Percentiles rank a stretch among this genome's conserved stretches.
These are phyloP conservation scores for Bathynomus jamesi DNA, from an alignment of 1,140 invertebrate species.

Conservation along the genomic window DNA sequence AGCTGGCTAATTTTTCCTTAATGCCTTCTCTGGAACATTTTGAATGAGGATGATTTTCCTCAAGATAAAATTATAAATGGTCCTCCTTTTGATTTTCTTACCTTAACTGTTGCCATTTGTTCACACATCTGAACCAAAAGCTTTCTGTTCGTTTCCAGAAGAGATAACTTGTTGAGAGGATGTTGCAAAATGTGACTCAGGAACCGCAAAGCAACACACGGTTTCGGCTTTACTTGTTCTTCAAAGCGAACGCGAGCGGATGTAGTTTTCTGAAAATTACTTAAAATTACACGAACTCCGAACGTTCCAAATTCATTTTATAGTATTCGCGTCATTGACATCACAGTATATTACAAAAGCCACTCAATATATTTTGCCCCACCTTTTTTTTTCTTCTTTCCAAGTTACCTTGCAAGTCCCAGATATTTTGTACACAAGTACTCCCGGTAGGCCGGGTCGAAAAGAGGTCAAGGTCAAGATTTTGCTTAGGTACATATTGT, in stretches of 20 bases:
- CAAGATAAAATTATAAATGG: too few relatives aligned
- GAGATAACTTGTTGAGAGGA: conserved; percentile 20
- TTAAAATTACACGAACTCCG: neutral
- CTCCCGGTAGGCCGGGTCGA: neutral
- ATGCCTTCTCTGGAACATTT: too few relatives aligned
- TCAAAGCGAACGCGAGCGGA: conserved; percentile 8
- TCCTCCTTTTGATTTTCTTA: too few relatives aligned
- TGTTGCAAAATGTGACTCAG: conserved; percentile 22
- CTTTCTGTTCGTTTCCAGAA: conserved; percentile 6
- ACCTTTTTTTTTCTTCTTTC: too few relatives aligned
- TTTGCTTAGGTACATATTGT: too few relatives aligned
- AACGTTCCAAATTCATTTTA: neutral
- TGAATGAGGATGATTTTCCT: too few relatives aligned
- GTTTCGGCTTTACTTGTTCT: conserved; percentile 13
- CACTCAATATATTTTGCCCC: too few relatives aligned
- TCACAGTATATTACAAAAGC: too few relatives aligned
- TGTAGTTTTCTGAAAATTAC: neutral
- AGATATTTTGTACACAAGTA: neutral
- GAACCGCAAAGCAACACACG: conserved; percentile 15
- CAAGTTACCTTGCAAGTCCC: too few relatives aligned
- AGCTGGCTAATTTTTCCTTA: too few relatives aligned
- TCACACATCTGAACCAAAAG: conserved; percentile 10
- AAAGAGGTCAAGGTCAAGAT: too few relatives aligned
- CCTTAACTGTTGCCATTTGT: conserved; percentile 18
- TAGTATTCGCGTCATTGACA: neutral